These are phyloP conservation scores for Spheniscus humboldti DNA, from an alignment of 2,797 vertebrate genomes.

Conservation along the genomic window DNA sequence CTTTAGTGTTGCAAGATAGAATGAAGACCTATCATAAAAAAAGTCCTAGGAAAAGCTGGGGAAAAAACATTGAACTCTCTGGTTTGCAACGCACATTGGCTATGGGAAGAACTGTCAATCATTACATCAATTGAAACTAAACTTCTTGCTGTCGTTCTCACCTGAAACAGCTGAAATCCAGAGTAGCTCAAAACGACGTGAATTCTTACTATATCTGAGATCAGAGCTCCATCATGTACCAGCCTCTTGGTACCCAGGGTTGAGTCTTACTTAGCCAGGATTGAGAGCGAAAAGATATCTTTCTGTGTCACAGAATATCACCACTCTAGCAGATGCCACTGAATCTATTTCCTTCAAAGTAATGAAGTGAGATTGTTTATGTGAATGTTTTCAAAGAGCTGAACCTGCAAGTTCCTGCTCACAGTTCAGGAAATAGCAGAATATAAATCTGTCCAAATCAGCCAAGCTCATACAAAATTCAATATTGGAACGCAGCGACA, in stretches of 20 bases:
- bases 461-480: slow-evolving; percentile 60
- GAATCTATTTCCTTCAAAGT: slow-evolving; percentile 45
- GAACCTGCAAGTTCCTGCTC: slow-evolving; percentile 69
- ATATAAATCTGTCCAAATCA: slow-evolving; percentile 73
- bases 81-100: background rate
- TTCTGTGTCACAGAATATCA: background rate
- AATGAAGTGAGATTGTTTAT: slow-evolving; percentile 65
- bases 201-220: background rate
- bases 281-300: background rate
- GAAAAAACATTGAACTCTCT: background rate
- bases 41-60: background rate
- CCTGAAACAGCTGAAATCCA: background rate
- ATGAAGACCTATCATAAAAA: background rate
- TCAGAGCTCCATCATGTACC: background rate
- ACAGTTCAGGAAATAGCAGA: slow-evolving; percentile 71
- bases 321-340: slow-evolving; percentile 38
- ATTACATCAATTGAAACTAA: background rate
- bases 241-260: background rate
- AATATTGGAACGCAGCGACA: slow-evolving; percentile 31
- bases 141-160: background rate
- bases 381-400: slow-evolving; percentile 63
- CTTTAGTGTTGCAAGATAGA: background rate
- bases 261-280: background rate
- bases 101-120: background rate
- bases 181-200: background rate